phyloP scores from a whole-genome alignment of 2,113 vertebrate genomes.

The Azemiops feae region DNA sequence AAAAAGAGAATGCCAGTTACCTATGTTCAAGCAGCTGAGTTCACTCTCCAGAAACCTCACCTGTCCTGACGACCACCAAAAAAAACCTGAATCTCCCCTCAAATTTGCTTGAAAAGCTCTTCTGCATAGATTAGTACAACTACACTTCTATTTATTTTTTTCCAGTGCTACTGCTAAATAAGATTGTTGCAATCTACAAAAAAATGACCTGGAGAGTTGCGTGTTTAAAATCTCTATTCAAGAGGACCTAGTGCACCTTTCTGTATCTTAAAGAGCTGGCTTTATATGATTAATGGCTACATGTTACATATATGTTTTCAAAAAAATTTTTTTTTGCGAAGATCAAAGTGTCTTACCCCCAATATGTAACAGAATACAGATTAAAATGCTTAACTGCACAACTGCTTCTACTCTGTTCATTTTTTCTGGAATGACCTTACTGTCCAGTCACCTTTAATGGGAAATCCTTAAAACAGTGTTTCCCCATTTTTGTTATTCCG shows the following conservation, averaged over 20 bases:
- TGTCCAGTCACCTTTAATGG: background rate
- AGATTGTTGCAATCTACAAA: background rate
- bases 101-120: background rate
- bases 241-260: conserved; percentile 25
- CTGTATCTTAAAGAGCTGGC: background rate
- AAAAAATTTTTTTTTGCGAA: background rate
- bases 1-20: background rate
- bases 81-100: background rate
- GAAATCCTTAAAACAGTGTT: background rate
- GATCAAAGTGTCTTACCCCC: background rate
- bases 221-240: background rate
- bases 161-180: background rate
- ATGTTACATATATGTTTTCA: background rate
- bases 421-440: background rate
- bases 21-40: background rate
- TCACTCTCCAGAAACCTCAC: background rate
- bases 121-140: background rate
- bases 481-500: background rate
- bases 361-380: background rate
- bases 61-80: background rate
- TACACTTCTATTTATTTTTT: background rate
- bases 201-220: background rate
- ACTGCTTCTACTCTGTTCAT: background rate
- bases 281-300: background rate
- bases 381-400: background rate